Conservation (phyloP, 2,797 vertebrate genomes). For the Epinephelus awoara region DNA sequence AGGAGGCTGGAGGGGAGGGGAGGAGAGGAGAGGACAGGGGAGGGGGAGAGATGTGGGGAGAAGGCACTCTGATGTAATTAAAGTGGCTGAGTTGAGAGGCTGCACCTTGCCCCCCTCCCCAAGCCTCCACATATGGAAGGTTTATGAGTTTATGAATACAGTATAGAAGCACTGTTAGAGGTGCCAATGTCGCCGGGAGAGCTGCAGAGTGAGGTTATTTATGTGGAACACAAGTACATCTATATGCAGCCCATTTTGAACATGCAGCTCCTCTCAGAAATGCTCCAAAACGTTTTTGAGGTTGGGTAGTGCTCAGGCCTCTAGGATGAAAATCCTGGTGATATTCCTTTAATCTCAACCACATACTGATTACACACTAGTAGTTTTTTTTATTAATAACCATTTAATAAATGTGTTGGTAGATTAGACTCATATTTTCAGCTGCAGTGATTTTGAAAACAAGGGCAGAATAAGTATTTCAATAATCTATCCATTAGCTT, state of each 20-base stretch:
- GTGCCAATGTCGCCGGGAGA: constrained; percentile 33
- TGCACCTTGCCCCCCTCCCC: constrained; percentile 42
- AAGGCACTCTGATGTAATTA: constrained; percentile 79
- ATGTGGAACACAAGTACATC: constrained; percentile 31
- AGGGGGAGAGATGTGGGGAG: constrained; percentile 47
- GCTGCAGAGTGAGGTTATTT: constrained; percentile 41
- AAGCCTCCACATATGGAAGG: constrained; percentile 52
- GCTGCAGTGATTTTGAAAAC: no score
- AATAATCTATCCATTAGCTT: no score
- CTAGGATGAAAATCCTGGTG: background rate
- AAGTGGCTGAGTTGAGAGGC: constrained; percentile 74
- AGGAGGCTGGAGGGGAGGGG: constrained; percentile 22
- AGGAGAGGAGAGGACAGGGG: background rate
- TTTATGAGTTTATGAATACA: constrained; percentile 71
- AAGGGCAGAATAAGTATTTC: background rate
- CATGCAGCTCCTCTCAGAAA: constrained; percentile 2
- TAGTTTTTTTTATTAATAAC: no score
- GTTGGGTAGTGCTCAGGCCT: background rate
- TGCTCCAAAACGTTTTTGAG: background rate
- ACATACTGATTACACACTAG: no score
- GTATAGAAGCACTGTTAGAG: constrained; percentile 41
- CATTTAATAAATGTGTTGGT: no score
- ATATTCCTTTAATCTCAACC: no score
- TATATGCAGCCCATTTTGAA: constrained; percentile 23
- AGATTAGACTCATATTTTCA: no score